Conservation (phyloP, 2,113 vertebrate species). For the Capreolus pygargus region DNA sequence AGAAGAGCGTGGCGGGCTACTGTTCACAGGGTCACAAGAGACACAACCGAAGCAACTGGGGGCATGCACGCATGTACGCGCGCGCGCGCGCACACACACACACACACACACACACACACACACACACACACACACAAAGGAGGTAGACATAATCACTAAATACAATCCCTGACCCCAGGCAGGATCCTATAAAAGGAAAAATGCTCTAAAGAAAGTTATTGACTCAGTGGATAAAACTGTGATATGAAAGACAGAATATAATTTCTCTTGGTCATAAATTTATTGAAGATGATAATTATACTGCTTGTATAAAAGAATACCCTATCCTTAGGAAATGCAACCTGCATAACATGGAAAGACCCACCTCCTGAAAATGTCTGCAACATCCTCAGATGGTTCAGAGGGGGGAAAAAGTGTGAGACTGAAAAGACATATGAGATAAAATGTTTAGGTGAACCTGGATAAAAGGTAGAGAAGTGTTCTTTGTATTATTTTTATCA, state of each 20-base stretch:
- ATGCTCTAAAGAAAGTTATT: neutral
- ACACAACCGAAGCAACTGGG: neutral
- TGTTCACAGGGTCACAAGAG: neutral
- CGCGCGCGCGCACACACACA: neutral
- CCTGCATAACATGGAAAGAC: neutral
- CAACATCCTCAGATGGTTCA: neutral
- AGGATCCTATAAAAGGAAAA: neutral
- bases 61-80: fast-evolving
- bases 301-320: neutral
- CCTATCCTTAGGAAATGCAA: neutral
- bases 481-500: neutral
- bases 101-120: neutral
- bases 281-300: neutral
- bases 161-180: neutral
- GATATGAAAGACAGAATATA: neutral
- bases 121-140: neutral
- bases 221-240: neutral
- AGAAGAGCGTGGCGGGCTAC: neutral
- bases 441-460: neutral
- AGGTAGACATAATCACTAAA: neutral
- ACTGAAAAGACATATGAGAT: neutral
- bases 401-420: neutral
- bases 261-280: neutral
- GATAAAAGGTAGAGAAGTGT: neutral
- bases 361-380: neutral